These are phyloP conservation scores for Equus przewalskii DNA, from an alignment of 2,113 vertebrate genomes.

Conservation along the genomic window DNA sequence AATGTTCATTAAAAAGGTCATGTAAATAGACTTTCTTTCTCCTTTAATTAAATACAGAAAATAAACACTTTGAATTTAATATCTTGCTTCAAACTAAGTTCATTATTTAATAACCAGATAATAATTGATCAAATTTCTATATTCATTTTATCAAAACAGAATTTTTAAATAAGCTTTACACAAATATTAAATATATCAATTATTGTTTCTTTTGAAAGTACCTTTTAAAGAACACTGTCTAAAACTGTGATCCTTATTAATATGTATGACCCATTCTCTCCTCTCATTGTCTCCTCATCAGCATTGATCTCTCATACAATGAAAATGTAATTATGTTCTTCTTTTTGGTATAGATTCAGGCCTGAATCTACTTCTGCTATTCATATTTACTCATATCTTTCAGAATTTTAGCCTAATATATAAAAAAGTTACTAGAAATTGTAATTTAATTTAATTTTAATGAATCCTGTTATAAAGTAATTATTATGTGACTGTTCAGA, in stretches of 20 bases:
- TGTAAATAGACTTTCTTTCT: not conserved
- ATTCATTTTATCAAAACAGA: not conserved
- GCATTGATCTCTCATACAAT: not conserved
- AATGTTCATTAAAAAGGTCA: slow-evolving; percentile 34
- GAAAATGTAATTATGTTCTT: not conserved
- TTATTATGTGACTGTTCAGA: not conserved
- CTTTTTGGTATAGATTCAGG: slow-evolving; percentile 28
- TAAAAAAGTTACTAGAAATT: not conserved
- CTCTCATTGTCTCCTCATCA: slow-evolving; percentile 2
- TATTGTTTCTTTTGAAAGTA: not conserved
- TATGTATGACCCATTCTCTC: not conserved
- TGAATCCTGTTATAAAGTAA: not conserved
- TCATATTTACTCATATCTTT: not conserved
- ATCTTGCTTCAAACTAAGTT: slow-evolving; percentile 30
- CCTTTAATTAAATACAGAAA: slow-evolving; percentile 41
- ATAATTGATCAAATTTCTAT: not conserved
- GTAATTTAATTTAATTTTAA: slow-evolving; percentile 20
- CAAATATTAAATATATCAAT: not conserved
- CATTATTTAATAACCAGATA: not conserved
- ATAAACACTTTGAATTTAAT: not conserved
- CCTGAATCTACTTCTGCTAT: slow-evolving; percentile 1
- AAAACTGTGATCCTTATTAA: slow-evolving; percentile 31
- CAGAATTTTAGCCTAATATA: not conserved
- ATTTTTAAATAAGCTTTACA: not conserved
- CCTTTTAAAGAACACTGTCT: not conserved